Conservation (phyloP, 1,140 invertebrate genomes). For the Scaptomyza hsui region DNA sequence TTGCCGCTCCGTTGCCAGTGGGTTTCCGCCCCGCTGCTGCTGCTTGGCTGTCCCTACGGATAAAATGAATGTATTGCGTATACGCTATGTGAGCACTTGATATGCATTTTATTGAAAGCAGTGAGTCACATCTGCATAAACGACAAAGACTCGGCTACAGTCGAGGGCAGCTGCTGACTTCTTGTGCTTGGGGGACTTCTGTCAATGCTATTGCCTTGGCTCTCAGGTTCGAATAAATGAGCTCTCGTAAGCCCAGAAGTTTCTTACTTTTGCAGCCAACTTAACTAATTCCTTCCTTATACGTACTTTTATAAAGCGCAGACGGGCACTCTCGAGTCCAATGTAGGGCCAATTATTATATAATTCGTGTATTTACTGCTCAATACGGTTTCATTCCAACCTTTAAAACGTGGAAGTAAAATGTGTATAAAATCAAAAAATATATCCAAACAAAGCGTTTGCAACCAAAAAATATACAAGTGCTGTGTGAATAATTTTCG, state of each 20-base stretch:
- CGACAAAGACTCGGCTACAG: constrained; percentile 30
- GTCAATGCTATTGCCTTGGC: constrained; percentile 42
- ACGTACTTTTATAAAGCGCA: too few species aligned
- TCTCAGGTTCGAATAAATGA: neutral
- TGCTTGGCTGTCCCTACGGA: constrained; percentile 29
- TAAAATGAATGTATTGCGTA: constrained; percentile 53
- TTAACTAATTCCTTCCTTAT: too few species aligned
- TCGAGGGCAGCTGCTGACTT: constrained; percentile 50
- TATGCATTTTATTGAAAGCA: constrained; percentile 54
- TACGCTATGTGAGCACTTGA: constrained; percentile 52
- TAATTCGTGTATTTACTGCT: too few species aligned
- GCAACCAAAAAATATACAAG: neutral
- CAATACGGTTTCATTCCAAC: too few species aligned
- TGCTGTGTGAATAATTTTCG: neutral
- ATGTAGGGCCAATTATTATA: too few species aligned
- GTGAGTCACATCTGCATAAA: constrained; percentile 61
- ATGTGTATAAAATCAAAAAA: neutral
- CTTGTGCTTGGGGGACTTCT: constrained; percentile 19
- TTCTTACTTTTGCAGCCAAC: too few species aligned
- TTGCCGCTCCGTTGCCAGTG: constrained; percentile 16
- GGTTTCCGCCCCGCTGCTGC: neutral
- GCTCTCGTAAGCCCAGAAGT: too few species aligned
- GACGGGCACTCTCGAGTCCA: too few species aligned
- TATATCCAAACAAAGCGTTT: neutral
- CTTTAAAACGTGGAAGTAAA: neutral